Evolutionary conservation across 2,113 vertebrate species (phyloP), one percentile per base, ranked within the genome.

Genomic region (Larimichthys crocea): DNA sequence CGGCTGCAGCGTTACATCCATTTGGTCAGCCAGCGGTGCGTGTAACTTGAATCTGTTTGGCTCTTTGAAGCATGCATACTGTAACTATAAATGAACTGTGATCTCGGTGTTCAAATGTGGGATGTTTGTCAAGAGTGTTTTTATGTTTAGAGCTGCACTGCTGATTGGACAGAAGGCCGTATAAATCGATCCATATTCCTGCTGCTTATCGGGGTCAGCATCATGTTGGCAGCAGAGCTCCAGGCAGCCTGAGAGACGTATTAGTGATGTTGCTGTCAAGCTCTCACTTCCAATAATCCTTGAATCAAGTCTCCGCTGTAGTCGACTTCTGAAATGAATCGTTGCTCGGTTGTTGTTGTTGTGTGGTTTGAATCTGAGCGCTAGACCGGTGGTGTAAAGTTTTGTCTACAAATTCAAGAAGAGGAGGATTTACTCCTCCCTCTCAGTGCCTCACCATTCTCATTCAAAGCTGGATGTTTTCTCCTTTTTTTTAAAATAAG

Each of bases 201-300:
- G 76, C 67, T 65, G 73, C 46, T 65, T 40, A 57, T 61, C 16
- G 40, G 52, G 74, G 73, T 86, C 60, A 75, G 53, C 42, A 29
- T 78, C 77, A 35, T 22, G 71, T 16, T 80, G 26, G 59, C 66
- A 73, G 2, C 61, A 31, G 52, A 61, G 74, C 69, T 40, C 22
- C 48, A 19, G 56, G 63, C 62, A n/a, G 76, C 49, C 42, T 46
- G 59, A 42, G 19, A 66, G 35, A 31, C 42, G 63, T 4, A 56
- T 24, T 26, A 46, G 69, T 10, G 31, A 64, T 40, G 31, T 15
- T 19, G 22, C 56, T 46, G n/a, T 56, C 29, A 66, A 56, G 22
- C 35, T 8, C 52, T 56, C 52, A n/a, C 35, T 73, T 76, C n/a
- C 29, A 68, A 1, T 48, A 52, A 15, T 4, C 16, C 22, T 63